Conservation (phyloP, 2,797 vertebrate species). For the Liasis olivaceus region DNA sequence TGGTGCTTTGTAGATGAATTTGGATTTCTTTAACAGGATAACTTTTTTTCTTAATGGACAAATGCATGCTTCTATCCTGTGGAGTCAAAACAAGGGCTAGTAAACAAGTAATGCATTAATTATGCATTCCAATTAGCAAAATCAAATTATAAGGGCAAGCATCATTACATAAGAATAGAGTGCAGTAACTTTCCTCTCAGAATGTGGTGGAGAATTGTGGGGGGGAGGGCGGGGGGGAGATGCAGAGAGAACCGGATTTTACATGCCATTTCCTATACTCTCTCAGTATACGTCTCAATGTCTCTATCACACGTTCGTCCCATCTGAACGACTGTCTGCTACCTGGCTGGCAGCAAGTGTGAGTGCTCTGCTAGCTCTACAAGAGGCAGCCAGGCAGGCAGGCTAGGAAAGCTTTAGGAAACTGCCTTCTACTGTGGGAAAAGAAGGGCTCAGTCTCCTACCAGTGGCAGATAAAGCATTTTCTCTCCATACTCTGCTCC, state of each 20-base stretch:
- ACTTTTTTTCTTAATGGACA: not conserved
- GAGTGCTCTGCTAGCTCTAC: not conserved
- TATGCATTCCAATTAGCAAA: not conserved
- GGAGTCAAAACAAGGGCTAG: not conserved
- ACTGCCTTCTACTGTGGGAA: not conserved
- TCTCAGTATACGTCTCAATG: conserved; percentile 45
- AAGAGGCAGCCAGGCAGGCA: conserved; percentile 18
- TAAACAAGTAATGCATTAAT: not conserved
- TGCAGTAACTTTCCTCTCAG: not conserved
- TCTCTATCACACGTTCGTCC: conserved; percentile 19
- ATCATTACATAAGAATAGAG: not conserved
- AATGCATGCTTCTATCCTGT: not conserved
- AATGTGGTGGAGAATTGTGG: not conserved
- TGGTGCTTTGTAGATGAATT: not conserved
- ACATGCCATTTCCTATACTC: not conserved
- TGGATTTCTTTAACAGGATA: not conserved
- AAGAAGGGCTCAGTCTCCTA: not conserved
- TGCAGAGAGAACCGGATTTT: not conserved
- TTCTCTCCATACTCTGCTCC: not conserved
- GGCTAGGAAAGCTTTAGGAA: not conserved
- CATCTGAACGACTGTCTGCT: conserved; percentile 31
- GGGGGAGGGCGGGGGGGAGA: not conserved
- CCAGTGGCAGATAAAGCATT: not conserved
- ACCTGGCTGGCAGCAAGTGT: not conserved
- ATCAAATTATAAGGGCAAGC: conserved; percentile 29